Conservation (phyloP, 2,797 vertebrate species). For the Tenualosa thibaudeaui region DNA sequence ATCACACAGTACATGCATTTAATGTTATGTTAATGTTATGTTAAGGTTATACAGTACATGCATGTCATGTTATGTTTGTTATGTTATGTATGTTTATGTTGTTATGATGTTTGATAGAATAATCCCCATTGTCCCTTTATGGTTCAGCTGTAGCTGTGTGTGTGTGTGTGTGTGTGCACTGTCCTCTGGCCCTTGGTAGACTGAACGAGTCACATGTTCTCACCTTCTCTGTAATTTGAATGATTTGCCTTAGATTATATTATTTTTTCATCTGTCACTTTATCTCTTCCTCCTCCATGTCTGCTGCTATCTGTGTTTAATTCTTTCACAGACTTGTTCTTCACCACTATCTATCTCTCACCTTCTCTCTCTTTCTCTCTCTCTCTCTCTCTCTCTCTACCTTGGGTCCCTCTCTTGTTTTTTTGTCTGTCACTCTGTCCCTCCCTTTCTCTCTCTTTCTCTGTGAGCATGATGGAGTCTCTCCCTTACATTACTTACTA, state of each 20-base stretch:
- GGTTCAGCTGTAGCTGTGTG: neutral
- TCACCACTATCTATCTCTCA: neutral
- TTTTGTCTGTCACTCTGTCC: neutral
- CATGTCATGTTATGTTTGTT: conserved; percentile 25
- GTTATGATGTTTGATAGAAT: neutral
- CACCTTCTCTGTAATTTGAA: neutral
- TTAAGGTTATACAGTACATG: no score
- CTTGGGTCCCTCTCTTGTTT: neutral
- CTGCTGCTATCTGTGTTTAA: neutral
- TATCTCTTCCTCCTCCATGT: neutral
- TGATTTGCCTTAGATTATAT: neutral
- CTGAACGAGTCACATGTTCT: neutral
- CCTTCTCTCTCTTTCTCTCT: conserved; percentile 37
- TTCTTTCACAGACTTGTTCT: neutral
- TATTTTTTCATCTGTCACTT: neutral
- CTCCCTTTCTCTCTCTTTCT: conserved; percentile 36
- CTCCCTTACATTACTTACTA: neutral
- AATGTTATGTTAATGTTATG: neutral
- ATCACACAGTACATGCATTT: conserved; percentile 32
- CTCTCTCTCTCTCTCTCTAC: neutral
- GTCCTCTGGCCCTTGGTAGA: neutral
- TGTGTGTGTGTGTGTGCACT: neutral
- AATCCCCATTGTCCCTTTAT: neutral
- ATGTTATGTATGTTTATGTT: no score
- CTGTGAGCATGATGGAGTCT: conserved; percentile 49